Conservation (phyloP, 2,797 vertebrate genomes). For the Intellagama lesueurii region DNA sequence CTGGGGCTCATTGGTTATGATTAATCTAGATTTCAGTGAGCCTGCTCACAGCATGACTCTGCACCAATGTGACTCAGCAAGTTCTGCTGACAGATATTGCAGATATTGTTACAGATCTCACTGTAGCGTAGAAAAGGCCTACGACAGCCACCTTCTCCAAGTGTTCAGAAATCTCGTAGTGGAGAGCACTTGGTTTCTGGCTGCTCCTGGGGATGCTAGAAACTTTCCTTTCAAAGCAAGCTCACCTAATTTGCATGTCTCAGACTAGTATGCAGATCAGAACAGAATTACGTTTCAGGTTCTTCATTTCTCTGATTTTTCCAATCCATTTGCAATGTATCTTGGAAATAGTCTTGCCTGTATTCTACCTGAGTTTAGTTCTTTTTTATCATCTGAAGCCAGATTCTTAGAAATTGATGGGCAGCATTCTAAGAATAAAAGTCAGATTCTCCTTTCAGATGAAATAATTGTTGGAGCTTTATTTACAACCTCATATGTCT, state of each 20-base stretch:
- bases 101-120: not conserved
- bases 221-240: not conserved
- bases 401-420: not conserved
- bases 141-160: not conserved
- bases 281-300: not conserved
- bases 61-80: not conserved
- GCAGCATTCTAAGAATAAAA: not conserved
- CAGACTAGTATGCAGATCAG: not conserved
- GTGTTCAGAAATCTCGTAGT: not conserved
- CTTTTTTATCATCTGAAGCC: not conserved
- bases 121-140: not conserved
- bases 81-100: slow-evolving; percentile 15
- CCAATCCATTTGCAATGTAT: not conserved
- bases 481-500: too few relatives aligned
- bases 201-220: not conserved
- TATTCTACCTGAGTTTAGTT: not conserved
- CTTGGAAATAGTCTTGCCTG: not conserved
- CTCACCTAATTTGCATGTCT: not conserved
- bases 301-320: not conserved
- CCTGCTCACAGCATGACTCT: not conserved
- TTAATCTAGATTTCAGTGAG: not conserved
- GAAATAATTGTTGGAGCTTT: not conserved
- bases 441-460: not conserved
- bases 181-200: not conserved
- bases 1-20: too few relatives aligned